Conservation (phyloP, 2,888 invertebrate genomes). For the Scaptomyza cyrtandrae region DNA sequence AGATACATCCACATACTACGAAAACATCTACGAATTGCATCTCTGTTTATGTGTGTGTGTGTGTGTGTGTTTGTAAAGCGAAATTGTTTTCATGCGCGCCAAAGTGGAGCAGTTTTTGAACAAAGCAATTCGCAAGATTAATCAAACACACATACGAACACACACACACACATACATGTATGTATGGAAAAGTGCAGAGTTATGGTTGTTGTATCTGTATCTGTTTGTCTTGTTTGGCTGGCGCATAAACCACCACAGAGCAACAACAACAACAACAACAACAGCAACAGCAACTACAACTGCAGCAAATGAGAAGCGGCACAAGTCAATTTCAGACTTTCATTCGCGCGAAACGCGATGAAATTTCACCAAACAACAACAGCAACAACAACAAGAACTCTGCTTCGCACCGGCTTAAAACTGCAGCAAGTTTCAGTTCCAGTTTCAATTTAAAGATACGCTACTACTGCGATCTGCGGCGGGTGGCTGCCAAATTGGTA, state of each 20-base stretch:
- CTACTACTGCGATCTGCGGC: slow-evolving; percentile 3
- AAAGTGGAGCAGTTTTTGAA: slow-evolving; percentile 82
- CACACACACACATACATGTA: slow-evolving; percentile 19
- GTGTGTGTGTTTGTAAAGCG: slow-evolving; percentile 57
- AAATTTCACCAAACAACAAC: slow-evolving; percentile 72
- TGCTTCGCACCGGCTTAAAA: slow-evolving; percentile 34
- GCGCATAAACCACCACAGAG: slow-evolving; percentile 66
- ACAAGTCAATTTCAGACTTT: slow-evolving; percentile 82
- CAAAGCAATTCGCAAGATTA: slow-evolving; percentile 81
- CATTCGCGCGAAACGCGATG: slow-evolving; percentile 82
- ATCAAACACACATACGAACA: slow-evolving; percentile 62
- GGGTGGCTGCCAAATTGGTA: slow-evolving; percentile 57
- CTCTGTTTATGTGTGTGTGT: slow-evolving; percentile 19
- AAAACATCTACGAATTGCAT: slow-evolving; percentile 56
- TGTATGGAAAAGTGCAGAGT: slow-evolving; percentile 38
- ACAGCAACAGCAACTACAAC: slow-evolving; percentile 39
- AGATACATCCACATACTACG: slow-evolving; percentile 18
- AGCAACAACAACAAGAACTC: slow-evolving; percentile 37
- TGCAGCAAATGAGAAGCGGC: slow-evolving; percentile 77
- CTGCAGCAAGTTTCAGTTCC: slow-evolving; percentile 41
- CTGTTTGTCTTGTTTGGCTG: slow-evolving; percentile 40
- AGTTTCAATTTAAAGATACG: slow-evolving; percentile 23
- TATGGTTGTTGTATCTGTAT: slow-evolving; percentile 27
- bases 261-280: slow-evolving; percentile 33
- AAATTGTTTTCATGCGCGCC: slow-evolving; percentile 78